Percentiles rank a stretch among this genome's conserved stretches.
These are phyloP conservation scores for Heteronetta atricapilla DNA, from an alignment of 2,113 vertebrate genomes.

Conservation along the genomic window DNA sequence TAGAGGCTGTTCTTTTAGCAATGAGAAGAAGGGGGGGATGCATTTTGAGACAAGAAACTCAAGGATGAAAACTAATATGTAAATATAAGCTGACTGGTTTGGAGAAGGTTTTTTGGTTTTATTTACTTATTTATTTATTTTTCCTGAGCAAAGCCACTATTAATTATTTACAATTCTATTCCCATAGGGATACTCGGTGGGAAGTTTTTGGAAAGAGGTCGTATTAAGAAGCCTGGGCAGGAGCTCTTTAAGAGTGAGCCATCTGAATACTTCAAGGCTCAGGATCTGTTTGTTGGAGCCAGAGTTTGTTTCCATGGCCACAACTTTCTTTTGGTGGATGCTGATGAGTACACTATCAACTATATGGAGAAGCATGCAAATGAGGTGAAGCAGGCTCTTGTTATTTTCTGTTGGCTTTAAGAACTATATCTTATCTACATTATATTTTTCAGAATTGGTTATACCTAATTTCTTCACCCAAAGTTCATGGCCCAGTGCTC, in stretches of 20 bases:
- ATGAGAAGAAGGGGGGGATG: not conserved
- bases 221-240: constrained; percentile 88
- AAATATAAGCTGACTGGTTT: constrained; percentile 12
- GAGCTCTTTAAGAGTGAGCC: constrained; percentile 85
- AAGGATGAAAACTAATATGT: not conserved
- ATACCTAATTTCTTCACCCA: constrained; percentile 39
- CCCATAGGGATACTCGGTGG: constrained; percentile 83
- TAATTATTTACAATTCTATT: constrained; percentile 56
- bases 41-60: not conserved
- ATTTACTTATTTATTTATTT: not conserved
- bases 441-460: constrained; percentile 34
- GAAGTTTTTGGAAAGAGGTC: constrained; percentile 85
- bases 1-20: not conserved
- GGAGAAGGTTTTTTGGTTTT: not conserved
- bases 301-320: constrained; percentile 81
- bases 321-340: constrained; percentile 83
- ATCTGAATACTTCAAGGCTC: constrained; percentile 83
- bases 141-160: not conserved
- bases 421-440: not conserved
- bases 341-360: constrained; percentile 88
- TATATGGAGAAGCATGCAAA: constrained; percentile 90
- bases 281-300: constrained; percentile 88
- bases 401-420: not conserved
- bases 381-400: constrained; percentile 77
- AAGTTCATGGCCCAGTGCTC: not conserved